Percentiles rank a stretch among this genome's conserved stretches.
phyloP scores from a whole-genome alignment of 2,113 vertebrate genomes.

The Lepus americanus region DNA sequence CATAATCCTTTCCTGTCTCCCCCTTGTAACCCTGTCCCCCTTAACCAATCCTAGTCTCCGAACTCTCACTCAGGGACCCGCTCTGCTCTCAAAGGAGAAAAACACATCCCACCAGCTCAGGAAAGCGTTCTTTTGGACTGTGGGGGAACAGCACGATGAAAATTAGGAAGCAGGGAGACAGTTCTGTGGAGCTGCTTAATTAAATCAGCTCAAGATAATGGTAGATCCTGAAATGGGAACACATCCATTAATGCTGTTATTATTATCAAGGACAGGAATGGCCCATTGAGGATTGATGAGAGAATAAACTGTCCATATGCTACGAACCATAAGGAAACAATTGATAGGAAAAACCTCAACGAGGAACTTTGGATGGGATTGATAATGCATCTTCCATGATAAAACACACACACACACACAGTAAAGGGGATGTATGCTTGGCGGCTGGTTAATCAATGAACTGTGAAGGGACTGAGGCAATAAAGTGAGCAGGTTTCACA shows the following conservation, averaged over 20 bases:
- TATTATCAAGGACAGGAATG: conserved; percentile 48
- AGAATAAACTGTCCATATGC: conserved; percentile 64
- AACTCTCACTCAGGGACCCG: conserved; percentile 10
- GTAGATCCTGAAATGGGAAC: conserved; percentile 59
- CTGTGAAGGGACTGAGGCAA: conserved; percentile 86
- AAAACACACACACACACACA: conserved; percentile 47
- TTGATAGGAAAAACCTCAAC: conserved; percentile 73
- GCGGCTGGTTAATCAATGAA: conserved; percentile 84
- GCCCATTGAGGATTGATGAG: conserved; percentile 74
- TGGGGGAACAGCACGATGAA: conserved; percentile 44
- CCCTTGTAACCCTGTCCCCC: not conserved
- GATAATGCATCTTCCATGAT: conserved; percentile 61
- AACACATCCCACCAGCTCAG: conserved; percentile 24
- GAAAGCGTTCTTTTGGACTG: not conserved
- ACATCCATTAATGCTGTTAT: conserved; percentile 76
- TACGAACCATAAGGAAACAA: conserved; percentile 73
- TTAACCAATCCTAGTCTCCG: not conserved
- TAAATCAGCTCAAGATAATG: conserved; percentile 79
- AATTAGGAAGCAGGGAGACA: not conserved
- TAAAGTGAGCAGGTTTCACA: conserved; percentile 84
- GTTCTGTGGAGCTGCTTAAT: conserved; percentile 34
- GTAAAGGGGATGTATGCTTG: conserved; percentile 67
- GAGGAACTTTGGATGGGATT: conserved; percentile 60
- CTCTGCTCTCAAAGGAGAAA: not conserved
- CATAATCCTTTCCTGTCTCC: not conserved